Evolutionary conservation across 1,140 invertebrate genomes (phyloP), one percentile per base, ranked within the genome.

Genomic region (Drosophila melanica): DNA sequence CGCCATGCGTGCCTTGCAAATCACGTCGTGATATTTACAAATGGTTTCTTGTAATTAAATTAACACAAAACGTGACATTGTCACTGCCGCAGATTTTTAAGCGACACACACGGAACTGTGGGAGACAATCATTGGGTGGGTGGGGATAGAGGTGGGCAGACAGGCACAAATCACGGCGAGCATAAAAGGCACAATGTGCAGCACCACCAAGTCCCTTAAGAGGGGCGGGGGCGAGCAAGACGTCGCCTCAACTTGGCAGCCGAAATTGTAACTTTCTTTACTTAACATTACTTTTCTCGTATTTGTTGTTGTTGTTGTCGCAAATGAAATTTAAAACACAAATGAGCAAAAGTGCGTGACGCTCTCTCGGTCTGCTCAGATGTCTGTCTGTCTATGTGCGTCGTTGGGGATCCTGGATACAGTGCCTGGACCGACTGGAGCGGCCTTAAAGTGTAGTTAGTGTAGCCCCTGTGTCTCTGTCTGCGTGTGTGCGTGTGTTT

Each of bases 1-100:
- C 30, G 3, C 14, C 77, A 84, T 85, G 81, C 77, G 69, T 81
- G 81, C 75, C 64, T 86, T 71, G 75, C 82, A 89, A 81, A 89
- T 84, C 84, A 89, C 84, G 84, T 89, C 84, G 73, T 80, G 82
- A 89, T 89, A 89, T 89, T 89, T 89, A 89, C 84, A 89, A 89
- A 89, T 89, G 84, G 84, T 89, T 89, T 89, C 84, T 89, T 89
- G 84, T 89, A 89, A 89, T 89, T 89, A 89, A 89, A 89, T 89
- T 89, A 89, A 89, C 84, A 89, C 85, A 89, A 89, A 89, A 89
- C 84, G 84, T 89, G 84, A 89, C 84, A 89, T 90, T 89, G 84
- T 84, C 84, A 89, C 84, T 89, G 84, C 79, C 72, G 70, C 79
- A 89, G 84, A 89, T 85, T 89, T 89, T 89, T 84, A 89, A 89